Percentiles rank a stretch among this genome's conserved stretches.
phyloP scores from a whole-genome alignment of 2,113 vertebrate species.

The Andinoacara biseriatus region DNA sequence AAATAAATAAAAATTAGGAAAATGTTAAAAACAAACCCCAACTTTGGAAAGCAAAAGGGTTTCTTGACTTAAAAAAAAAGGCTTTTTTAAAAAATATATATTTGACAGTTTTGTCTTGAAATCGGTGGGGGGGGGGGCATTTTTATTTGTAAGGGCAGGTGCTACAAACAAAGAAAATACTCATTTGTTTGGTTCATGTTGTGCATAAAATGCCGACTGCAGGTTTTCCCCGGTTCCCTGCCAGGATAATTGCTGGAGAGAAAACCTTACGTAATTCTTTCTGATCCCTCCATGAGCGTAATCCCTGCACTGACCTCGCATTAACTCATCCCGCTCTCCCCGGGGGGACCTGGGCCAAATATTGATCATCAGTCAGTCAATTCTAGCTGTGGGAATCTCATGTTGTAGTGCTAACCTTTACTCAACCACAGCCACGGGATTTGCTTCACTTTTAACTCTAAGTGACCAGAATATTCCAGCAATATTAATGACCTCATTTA shows the following conservation, averaged over 20 bases:
- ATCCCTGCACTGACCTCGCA: slow-evolving; percentile 46
- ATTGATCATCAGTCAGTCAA: slow-evolving; percentile 49
- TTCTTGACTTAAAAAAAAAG: too few species aligned
- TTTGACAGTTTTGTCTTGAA: too few species aligned
- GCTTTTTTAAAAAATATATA: too few species aligned
- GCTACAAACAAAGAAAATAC: too few species aligned
- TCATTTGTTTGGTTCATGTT: neutral
- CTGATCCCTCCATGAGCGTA: slow-evolving; percentile 28
- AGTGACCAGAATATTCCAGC: neutral
- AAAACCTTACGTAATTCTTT: slow-evolving; percentile 45
- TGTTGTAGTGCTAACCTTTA: neutral
- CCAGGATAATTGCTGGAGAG: slow-evolving; percentile 10
- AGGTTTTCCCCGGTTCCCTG: neutral
- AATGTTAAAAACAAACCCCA: too few species aligned
- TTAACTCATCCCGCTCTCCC: slow-evolving; percentile 36
- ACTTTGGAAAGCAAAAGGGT: too few species aligned
- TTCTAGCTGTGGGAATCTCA: slow-evolving; percentile 29
- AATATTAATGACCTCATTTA: neutral
- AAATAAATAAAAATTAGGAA: too few species aligned
- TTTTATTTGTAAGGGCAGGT: too few species aligned
- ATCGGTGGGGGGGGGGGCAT: too few species aligned
- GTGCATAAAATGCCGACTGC: too few species aligned
- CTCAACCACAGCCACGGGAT: neutral
- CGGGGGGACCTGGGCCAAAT: slow-evolving; percentile 14
- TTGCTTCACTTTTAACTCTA: neutral